These are phyloP conservation scores for Umimayanthus chanpuru DNA, from an alignment of 92 coral and sea anemone species.

Conservation along the genomic window DNA sequence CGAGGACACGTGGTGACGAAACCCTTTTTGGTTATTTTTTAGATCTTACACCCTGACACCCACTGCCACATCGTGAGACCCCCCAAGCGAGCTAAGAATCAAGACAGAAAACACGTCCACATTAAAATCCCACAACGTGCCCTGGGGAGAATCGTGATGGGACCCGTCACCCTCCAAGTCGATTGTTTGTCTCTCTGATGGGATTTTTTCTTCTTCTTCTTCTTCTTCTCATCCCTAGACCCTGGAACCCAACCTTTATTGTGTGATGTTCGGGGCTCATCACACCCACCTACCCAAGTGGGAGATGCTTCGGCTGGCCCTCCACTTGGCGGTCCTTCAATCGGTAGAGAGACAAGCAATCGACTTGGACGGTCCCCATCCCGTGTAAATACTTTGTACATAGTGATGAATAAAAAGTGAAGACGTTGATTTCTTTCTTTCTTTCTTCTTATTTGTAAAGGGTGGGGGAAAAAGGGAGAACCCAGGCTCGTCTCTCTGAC, in stretches of 20 bases:
- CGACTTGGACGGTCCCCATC: conserved; percentile 5
- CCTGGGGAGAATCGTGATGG: neutral
- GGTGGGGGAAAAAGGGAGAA: conserved; percentile 10
- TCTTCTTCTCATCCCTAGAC: too few relatives aligned
- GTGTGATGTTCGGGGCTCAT: neutral
- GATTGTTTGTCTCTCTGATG: conserved; percentile 1
- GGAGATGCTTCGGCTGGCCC: conserved; percentile 8
- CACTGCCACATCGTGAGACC: conserved; percentile 9
- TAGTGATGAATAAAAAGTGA: neutral
- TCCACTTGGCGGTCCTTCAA: conserved; percentile 5
- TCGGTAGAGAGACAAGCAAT: neutral
- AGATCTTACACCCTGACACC: neutral
- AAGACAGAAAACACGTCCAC: neutral
- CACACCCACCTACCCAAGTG: conserved; percentile 11
- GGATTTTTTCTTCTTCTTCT: neutral
- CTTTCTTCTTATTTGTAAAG: conserved; percentile 1
- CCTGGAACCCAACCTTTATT: too few relatives aligned
- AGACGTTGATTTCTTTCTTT: conserved; percentile 6
- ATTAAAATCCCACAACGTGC: neutral
- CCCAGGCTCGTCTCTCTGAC: conserved; percentile 10
- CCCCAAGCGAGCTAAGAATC: conserved; percentile 5
- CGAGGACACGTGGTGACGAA: too few relatives aligned
- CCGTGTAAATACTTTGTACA: neutral
- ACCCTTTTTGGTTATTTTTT: neutral
- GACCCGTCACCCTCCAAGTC: neutral